Percentiles rank a stretch among this genome's conserved stretches.
Evolutionary conservation across 2,888 invertebrate genomes (phyloP).

Genomic region (Pharmacophagus antenor): DNA sequence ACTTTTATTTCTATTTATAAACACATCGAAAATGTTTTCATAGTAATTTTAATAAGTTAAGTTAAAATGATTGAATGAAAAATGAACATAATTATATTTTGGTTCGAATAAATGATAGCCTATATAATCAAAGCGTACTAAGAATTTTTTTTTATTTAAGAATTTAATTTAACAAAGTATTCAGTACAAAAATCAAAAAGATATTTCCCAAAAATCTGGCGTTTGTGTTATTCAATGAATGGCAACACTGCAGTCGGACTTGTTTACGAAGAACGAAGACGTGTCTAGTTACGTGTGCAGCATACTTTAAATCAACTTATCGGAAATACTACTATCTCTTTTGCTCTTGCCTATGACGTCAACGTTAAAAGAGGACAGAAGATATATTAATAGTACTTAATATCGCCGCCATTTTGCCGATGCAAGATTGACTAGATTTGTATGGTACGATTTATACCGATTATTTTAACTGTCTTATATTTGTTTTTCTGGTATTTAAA

Average conservation of each 20-base stretch:
- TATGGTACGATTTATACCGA: constrained; percentile 48
- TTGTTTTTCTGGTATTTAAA: constrained; percentile 10
- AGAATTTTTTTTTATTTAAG: not conserved
- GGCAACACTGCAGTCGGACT: constrained; percentile 61
- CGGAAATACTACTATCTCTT: constrained; percentile 58
- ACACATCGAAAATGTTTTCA: no score
- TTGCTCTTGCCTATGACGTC: constrained; percentile 39
- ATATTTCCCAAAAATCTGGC: constrained; percentile 34
- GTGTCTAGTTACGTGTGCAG: constrained; percentile 79
- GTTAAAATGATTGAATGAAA: no score
- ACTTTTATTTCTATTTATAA: no score
- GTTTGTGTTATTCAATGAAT: constrained; percentile 35
- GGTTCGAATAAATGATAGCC: no score
- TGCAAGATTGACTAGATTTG: constrained; percentile 65
- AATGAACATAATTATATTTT: no score
- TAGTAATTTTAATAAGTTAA: no score
- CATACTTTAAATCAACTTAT: constrained; percentile 60
- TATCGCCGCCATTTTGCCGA: constrained; percentile 77
- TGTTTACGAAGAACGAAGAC: constrained; percentile 77
- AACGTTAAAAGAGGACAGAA: constrained; percentile 52
- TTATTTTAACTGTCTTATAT: constrained; percentile 33
- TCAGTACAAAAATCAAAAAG: no score
- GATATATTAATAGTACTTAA: constrained; percentile 70
- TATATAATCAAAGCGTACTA: no score
- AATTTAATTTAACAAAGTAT: no score